phyloP scores from a whole-genome alignment of 2,888 invertebrate species.

The Griposia aprilina region DNA sequence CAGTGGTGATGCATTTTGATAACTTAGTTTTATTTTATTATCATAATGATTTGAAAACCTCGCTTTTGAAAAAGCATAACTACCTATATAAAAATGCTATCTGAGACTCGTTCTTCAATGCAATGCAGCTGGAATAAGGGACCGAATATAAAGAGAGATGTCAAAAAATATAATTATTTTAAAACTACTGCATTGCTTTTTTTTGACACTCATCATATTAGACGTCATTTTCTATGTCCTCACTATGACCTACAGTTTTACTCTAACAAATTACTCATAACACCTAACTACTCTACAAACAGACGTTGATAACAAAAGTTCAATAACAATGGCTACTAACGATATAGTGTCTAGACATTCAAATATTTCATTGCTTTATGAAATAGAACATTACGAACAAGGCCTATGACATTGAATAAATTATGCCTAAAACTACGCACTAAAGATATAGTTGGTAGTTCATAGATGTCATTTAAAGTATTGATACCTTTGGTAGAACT shows the following conservation, averaged over 20 bases:
- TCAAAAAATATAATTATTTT: not conserved
- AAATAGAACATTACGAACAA: constrained; percentile 19
- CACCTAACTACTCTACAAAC: not conserved
- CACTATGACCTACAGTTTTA: not conserved
- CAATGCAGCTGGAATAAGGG: too few relatives aligned
- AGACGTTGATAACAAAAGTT: constrained; percentile 13
- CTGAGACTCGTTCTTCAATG: not conserved
- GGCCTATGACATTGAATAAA: constrained; percentile 40
- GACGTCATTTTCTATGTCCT: not conserved
- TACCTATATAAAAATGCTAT: not conserved
- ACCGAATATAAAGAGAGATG: not conserved
- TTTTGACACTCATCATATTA: not conserved
- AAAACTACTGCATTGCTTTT: not conserved
- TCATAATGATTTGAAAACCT: too few relatives aligned
- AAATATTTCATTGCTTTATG: constrained; percentile 51
- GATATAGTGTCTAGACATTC: constrained; percentile 37
- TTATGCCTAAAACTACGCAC: constrained; percentile 20
- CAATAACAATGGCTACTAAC: constrained; percentile 13
- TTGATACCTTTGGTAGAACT: not conserved
- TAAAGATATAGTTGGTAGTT: constrained; percentile 2
- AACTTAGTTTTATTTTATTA: not conserved
- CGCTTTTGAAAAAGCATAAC: too few relatives aligned
- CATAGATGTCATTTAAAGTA: constrained; percentile 28
- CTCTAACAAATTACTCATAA: not conserved
- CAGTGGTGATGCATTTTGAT: not conserved